Evolutionary conservation across 2,113 vertebrate species (phyloP).

Genomic region (Montifringilla adamsi): DNA sequence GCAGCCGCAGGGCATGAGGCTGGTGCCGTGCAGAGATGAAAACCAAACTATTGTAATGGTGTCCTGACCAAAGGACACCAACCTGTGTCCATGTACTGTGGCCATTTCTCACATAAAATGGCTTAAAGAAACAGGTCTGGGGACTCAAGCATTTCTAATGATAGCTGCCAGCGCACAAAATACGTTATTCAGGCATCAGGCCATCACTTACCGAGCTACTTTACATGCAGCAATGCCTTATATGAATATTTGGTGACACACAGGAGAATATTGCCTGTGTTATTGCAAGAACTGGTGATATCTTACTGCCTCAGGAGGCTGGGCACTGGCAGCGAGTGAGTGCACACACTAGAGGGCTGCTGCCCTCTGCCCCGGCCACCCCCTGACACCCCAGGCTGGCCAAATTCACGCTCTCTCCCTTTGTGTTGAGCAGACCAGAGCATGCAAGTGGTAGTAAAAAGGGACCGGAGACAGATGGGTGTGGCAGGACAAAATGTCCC

Average conservation of each 20-base stretch:
- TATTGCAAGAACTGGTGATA: neutral
- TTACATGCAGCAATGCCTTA: neutral
- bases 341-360: neutral
- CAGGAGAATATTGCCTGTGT: neutral
- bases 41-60: neutral
- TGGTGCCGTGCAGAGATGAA: neutral
- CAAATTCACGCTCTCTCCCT: rapidly evolving
- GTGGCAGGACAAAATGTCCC: rapidly evolving
- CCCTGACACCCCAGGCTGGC: neutral
- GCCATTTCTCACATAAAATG: neutral
- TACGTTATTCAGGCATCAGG: neutral
- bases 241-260: neutral
- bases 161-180: neutral
- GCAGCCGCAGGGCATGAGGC: neutral
- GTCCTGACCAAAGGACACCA: neutral
- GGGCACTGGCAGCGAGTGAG: rapidly evolving
- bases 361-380: neutral
- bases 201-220: neutral
- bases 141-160: neutral
- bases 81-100: rapidly evolving
- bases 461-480: too few relatives aligned
- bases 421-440: neutral
- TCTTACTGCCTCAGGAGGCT: rapidly evolving
- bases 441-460: rapidly evolving
- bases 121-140: neutral